Conservation (phyloP, 2,797 vertebrate genomes). For the Argya squamiceps region DNA sequence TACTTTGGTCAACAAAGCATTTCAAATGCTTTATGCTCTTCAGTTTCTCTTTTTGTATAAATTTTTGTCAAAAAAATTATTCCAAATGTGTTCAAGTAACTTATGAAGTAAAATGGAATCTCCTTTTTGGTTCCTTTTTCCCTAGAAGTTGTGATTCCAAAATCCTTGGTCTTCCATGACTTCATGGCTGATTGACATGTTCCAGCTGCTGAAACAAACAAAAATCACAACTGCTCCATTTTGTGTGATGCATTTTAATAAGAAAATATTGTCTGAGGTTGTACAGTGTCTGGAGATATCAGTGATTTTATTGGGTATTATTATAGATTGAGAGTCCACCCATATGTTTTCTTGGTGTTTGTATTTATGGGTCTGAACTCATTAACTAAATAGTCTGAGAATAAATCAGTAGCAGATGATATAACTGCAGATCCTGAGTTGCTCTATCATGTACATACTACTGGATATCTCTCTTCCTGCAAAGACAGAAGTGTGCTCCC, state of each 20-base stretch:
- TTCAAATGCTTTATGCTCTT: neutral
- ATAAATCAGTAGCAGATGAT: neutral
- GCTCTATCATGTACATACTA: neutral
- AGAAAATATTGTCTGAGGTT: neutral
- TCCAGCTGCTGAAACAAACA: neutral
- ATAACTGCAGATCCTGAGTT: neutral
- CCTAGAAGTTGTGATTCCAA: neutral
- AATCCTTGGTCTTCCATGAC: neutral
- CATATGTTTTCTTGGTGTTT: neutral
- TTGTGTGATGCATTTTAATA: neutral
- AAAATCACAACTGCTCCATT: neutral
- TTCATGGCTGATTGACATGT: neutral
- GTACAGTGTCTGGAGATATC: neutral
- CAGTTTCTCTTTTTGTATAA: neutral
- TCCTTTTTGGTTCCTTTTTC: neutral
- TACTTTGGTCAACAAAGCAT: neutral
- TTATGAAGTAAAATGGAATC: neutral
- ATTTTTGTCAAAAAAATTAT: neutral
- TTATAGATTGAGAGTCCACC: neutral
- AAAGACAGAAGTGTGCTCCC: rapidly evolving
- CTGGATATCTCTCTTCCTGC: neutral
- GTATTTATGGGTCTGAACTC: neutral
- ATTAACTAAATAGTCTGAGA: neutral
- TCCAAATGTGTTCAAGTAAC: neutral
- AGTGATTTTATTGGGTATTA: neutral